phyloP scores from a whole-genome alignment of 2,113 vertebrate species.

The Monarcha castaneiventris region DNA sequence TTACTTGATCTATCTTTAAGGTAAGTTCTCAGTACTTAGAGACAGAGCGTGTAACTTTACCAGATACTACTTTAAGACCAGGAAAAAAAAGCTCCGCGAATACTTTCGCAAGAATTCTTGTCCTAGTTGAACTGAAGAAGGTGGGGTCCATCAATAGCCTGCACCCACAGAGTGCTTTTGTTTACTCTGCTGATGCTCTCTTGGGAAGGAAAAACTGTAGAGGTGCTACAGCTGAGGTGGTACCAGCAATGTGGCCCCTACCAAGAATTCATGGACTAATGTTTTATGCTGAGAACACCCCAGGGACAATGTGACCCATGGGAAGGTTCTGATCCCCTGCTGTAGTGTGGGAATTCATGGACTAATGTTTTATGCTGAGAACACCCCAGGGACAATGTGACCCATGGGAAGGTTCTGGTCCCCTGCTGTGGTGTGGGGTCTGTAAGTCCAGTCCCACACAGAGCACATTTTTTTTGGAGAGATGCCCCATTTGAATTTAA shows the following conservation, averaged over 20 bases:
- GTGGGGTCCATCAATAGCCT: neutral
- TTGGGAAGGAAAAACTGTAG: neutral
- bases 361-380: neutral
- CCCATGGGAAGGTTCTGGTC: neutral
- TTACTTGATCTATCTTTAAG: neutral
- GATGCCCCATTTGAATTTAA: neutral
- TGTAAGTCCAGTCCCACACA: neutral
- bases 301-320: neutral
- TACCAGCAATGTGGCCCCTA: neutral
- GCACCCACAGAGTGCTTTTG: neutral
- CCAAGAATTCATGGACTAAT: neutral
- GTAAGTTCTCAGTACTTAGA: neutral
- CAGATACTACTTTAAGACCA: neutral
- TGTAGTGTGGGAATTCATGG: neutral
- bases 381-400: neutral
- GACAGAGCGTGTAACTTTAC: neutral
- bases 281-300: neutral
- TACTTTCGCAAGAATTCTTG: neutral
- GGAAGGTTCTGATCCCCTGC: neutral
- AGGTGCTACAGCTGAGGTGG: neutral
- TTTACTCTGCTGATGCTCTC: neutral
- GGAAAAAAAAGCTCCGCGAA: neutral
- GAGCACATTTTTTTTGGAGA: neutral
- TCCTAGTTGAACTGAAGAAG: neutral
- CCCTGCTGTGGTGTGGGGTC: accelerated